A percentile compares a stretch with the other conserved stretches of the same genome.
Conservation (phyloP, 2,113 vertebrate genomes). For the Coptodon bakossiorum region DNA sequence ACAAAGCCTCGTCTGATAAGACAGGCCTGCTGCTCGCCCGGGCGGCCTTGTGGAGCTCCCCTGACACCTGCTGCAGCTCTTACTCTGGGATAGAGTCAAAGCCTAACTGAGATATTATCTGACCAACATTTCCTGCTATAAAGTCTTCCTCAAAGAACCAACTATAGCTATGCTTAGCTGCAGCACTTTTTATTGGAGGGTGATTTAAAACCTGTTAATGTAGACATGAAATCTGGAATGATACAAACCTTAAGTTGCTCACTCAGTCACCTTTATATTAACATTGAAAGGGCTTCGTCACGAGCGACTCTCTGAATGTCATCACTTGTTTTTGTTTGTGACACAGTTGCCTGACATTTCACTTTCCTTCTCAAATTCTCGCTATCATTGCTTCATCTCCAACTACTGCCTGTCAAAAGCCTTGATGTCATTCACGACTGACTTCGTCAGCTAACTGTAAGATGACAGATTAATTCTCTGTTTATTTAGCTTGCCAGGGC, state of each 20-base stretch:
- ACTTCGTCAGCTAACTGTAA: constrained; percentile 34
- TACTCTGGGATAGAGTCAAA: background rate
- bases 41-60: constrained; percentile 33
- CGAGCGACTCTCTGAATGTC: background rate
- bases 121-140: background rate
- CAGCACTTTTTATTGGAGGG: background rate
- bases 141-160: background rate
- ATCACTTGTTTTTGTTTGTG: background rate
- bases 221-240: background rate
- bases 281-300: background rate
- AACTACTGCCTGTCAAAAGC: constrained; percentile 40
- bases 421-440: constrained; percentile 50
- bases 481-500: constrained; percentile 53
- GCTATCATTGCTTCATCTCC: constrained; percentile 31
- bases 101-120: constrained; percentile 17
- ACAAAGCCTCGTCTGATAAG: constrained; percentile 67
- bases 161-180: background rate
- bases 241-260: background rate
- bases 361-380: constrained; percentile 9
- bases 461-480: constrained; percentile 54
- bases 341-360: constrained; percentile 7
- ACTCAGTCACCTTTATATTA: background rate
- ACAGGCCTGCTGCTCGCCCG: constrained; percentile 63
- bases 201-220: background rate
- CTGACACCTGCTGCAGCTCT: constrained; percentile 67